A percentile compares a stretch with the other conserved stretches of the same genome.
Evolutionary conservation across 2,888 invertebrate genomes (phyloP).

Genomic region (Calameuta filiformis): DNA sequence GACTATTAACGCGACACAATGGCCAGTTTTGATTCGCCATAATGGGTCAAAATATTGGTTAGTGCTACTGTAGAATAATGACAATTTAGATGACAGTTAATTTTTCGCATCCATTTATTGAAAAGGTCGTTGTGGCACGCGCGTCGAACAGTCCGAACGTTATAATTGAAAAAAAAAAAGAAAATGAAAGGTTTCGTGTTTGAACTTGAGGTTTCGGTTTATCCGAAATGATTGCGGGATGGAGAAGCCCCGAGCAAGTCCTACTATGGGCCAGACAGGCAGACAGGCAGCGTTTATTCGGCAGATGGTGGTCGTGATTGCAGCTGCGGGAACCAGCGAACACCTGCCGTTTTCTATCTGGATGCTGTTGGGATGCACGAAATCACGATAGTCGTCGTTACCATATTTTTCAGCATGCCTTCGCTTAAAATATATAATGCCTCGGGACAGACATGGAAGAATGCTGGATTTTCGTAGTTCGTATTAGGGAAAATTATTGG

Average conservation of each 20-base stretch:
- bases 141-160: neutral
- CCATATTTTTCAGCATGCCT: neutral
- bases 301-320: conserved; percentile 62
- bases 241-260: neutral
- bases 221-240: neutral
- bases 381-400: neutral
- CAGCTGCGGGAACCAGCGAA: conserved; percentile 56
- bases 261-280: neutral
- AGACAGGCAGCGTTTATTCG: conserved; percentile 16
- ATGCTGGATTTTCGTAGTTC: neutral
- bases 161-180: neutral
- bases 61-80: neutral
- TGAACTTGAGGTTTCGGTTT: neutral
- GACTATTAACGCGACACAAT: neutral
- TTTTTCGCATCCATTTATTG: neutral
- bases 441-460: neutral
- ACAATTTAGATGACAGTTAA: neutral
- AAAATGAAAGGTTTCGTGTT: neutral
- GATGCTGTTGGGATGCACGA: conserved; percentile 3
- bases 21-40: neutral
- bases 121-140: neutral
- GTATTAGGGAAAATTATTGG: neutral
- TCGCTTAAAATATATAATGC: neutral
- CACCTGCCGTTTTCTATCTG: conserved; percentile 64
- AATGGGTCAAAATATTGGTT: neutral